phyloP scores from a whole-genome alignment of 2,888 invertebrate genomes.

The Drosophila setosimentum region DNA sequence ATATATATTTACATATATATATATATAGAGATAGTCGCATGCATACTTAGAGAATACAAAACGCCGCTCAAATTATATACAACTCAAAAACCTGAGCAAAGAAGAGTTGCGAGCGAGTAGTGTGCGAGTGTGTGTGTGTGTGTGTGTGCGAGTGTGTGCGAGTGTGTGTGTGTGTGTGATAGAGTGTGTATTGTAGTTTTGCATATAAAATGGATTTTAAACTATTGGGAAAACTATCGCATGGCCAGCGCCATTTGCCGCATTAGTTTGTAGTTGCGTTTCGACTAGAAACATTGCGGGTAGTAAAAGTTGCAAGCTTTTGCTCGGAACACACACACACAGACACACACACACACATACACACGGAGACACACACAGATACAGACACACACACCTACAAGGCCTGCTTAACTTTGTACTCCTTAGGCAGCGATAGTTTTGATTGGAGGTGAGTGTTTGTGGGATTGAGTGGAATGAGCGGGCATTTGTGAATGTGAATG shows the following conservation, averaged over 20 bases:
- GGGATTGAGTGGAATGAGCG: conserved; percentile 2
- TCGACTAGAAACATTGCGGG: conserved; percentile 63
- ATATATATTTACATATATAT: conserved; percentile 9
- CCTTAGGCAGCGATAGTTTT: conserved; percentile 66
- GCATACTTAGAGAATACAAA: conserved; percentile 55
- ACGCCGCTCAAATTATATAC: conserved; percentile 63
- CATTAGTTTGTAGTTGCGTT: conserved; percentile 63
- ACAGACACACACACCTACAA: not conserved
- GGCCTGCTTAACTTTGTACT: conserved; percentile 34
- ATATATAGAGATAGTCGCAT: conserved; percentile 27
- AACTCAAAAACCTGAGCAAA: conserved; percentile 48
- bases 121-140: conserved; percentile 19
- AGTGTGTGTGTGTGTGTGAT: conserved; percentile 17
- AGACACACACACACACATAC: not conserved
- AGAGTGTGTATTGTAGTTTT: conserved; percentile 55
- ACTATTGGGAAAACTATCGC: conserved; percentile 79
- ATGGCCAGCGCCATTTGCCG: conserved; percentile 63
- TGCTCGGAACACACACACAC: conserved; percentile 5
- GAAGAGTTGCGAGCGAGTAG: conserved; percentile 49
- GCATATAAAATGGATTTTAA: conserved; percentile 75
- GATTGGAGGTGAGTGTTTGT: conserved; percentile 50
- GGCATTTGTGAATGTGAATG: conserved; percentile 26
- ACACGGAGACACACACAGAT: not conserved
- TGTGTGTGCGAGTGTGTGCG: conserved; percentile 4
- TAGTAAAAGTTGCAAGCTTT: conserved; percentile 47